A percentile compares a stretch with the other conserved stretches of the same genome.
Conservation (phyloP, 2,888 invertebrate species). For the Copidosoma aretas region DNA sequence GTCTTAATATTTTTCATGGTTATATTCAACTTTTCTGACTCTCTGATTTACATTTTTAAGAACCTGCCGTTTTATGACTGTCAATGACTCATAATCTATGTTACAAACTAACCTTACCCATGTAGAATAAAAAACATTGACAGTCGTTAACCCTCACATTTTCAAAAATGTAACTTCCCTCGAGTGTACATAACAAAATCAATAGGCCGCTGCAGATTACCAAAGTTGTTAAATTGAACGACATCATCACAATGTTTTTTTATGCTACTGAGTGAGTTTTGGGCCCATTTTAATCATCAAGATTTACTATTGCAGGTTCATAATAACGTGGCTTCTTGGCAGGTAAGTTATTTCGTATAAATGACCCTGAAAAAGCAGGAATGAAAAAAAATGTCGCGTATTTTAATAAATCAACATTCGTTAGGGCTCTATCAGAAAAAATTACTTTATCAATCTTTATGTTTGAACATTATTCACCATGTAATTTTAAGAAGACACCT, state of each 20-base stretch:
- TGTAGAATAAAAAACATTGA: too few species aligned
- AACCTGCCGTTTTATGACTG: too few species aligned
- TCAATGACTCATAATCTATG: slow-evolving; percentile 18
- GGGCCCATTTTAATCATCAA: slow-evolving; percentile 10
- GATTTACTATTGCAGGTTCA: slow-evolving; percentile 5
- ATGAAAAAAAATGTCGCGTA: slow-evolving; percentile 38
- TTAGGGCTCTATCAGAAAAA: slow-evolving; percentile 50
- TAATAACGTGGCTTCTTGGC: slow-evolving; percentile 4
- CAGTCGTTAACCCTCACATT: too few species aligned
- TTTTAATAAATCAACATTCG: slow-evolving; percentile 46
- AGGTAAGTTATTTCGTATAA: background rate
- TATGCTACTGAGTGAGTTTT: slow-evolving; percentile 39
- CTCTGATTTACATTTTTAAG: too few species aligned
- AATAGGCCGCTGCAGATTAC: slow-evolving; percentile 51
- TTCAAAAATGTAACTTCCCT: too few species aligned
- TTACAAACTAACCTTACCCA: too few species aligned
- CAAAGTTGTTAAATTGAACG: slow-evolving; percentile 58
- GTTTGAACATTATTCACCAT: background rate
- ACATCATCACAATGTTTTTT: slow-evolving; percentile 48
- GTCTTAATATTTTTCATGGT: slow-evolving; percentile 49
- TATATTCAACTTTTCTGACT: slow-evolving; percentile 45
- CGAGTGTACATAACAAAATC: slow-evolving; percentile 51
- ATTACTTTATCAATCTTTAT: slow-evolving; percentile 29
- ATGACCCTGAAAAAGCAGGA: slow-evolving; percentile 50
- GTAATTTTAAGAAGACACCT: too few species aligned